Evolutionary conservation across 2,797 vertebrate species (phyloP).

Genomic region (Sitta carolinensis): DNA sequence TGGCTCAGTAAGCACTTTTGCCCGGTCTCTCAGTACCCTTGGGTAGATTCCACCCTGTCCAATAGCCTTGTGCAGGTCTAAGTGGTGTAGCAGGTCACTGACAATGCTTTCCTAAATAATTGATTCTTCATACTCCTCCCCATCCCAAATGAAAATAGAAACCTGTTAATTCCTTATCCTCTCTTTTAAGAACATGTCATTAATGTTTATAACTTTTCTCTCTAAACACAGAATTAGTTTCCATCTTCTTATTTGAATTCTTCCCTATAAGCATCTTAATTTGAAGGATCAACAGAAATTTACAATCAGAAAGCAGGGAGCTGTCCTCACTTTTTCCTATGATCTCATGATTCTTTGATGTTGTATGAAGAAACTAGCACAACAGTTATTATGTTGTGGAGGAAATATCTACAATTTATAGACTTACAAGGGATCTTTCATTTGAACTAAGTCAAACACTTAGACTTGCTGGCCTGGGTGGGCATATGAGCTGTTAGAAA

Average conservation of each 20-base stretch:
- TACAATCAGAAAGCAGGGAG: not conserved
- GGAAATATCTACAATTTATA: not conserved
- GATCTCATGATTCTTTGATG: not conserved
- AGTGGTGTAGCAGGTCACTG: accelerated
- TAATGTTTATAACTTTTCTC: not conserved
- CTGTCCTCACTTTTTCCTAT: not conserved
- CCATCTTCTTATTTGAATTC: not conserved
- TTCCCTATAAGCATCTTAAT: not conserved
- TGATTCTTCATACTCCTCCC: not conserved
- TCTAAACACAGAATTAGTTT: not conserved
- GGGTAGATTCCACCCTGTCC: not conserved
- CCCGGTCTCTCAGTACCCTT: not conserved
- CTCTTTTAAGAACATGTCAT: not conserved
- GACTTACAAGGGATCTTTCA: not conserved
- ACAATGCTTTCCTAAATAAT: not conserved
- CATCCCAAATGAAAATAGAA: not conserved
- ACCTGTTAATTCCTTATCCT: not conserved
- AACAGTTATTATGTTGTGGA: not conserved
- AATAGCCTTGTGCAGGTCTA: not conserved
- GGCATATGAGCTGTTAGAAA: not conserved
- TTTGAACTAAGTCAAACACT: not conserved
- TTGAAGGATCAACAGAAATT: not conserved
- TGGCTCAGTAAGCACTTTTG: not conserved
- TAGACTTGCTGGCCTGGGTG: not conserved
- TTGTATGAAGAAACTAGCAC: not conserved